phyloP scores from a whole-genome alignment of 2,113 vertebrate species.

The Platycercus adscitus region DNA sequence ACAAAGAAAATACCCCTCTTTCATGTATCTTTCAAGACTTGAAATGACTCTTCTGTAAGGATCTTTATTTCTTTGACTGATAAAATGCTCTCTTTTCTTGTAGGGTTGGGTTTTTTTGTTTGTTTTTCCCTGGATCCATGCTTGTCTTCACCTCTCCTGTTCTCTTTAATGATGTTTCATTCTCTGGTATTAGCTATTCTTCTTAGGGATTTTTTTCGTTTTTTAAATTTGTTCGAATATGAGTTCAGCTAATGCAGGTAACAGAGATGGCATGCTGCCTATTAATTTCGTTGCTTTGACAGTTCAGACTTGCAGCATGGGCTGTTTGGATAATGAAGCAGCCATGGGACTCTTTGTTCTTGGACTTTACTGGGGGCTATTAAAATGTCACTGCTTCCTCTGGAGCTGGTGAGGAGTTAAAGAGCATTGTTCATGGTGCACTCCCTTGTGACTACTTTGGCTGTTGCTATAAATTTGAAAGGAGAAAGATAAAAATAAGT shows the following conservation, averaged over 20 bases:
- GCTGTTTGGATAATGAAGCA: not conserved
- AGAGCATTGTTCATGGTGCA: not conserved
- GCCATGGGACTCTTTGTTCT: not conserved
- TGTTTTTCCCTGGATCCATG: not conserved
- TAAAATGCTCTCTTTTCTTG: not conserved
- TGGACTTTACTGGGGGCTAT: not conserved
- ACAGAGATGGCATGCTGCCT: not conserved
- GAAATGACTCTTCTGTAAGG: not conserved
- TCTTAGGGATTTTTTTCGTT: not conserved
- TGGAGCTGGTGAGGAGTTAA: not conserved
- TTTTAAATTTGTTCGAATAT: not conserved
- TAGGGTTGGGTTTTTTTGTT: not conserved
- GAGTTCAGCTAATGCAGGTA: not conserved
- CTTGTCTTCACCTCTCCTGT: not conserved
- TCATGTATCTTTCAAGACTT: not conserved
- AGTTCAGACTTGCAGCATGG: not conserved
- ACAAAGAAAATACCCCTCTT: not conserved
- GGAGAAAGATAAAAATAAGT: slow-evolving; percentile 14
- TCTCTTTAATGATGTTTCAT: not conserved
- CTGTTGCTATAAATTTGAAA: not conserved
- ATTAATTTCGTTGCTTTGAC: not conserved
- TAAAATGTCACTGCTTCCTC: not conserved
- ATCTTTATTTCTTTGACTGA: not conserved
- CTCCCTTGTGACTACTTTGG: slow-evolving; percentile 9
- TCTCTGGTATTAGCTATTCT: not conserved